Conservation (phyloP, 1,140 invertebrate genomes). For the Drosophila novamexicana region DNA sequence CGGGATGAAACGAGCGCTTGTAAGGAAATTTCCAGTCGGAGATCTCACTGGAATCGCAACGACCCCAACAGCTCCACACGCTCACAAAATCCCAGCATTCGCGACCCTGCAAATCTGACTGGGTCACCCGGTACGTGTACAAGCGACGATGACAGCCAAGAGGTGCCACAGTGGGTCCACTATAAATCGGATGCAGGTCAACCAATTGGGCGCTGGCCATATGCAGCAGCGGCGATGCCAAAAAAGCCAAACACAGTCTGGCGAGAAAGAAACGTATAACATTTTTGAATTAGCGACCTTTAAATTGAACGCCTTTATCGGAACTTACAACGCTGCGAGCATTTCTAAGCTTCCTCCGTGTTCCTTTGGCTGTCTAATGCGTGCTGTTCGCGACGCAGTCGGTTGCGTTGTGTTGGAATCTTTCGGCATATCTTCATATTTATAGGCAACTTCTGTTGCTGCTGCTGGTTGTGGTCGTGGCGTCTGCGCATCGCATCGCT, state of each 20-base stretch:
- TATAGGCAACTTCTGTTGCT: conserved; percentile 20
- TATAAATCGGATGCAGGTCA: conserved; percentile 65
- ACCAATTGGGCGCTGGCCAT: conserved; percentile 47
- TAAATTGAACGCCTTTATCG: neutral
- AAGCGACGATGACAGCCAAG: conserved; percentile 85
- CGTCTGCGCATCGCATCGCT: conserved; percentile 45
- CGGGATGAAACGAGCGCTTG: conserved; percentile 92
- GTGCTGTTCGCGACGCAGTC: conserved; percentile 5
- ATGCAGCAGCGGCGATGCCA: conserved; percentile 13
- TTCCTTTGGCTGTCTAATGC: neutral
- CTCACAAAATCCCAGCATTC: conserved; percentile 87
- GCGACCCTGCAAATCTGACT: conserved; percentile 60
- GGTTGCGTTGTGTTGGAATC: conserved; percentile 10
- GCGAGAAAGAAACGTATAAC: neutral
- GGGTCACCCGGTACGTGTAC: conserved; percentile 85
- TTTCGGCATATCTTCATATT: conserved; percentile 19
- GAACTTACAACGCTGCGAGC: conserved; percentile 15
- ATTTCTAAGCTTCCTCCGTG: neutral
- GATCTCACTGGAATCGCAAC: conserved; percentile 93
- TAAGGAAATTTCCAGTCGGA: conserved; percentile 94
- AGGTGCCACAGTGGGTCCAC: conserved; percentile 61
- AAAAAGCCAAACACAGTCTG: conserved; percentile 30
- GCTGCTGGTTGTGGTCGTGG: neutral
- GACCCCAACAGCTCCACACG: conserved; percentile 92
- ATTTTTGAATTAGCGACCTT: neutral